These are phyloP conservation scores for Plebejus argus DNA, from an alignment of 2,888 invertebrate species.

Conservation along the genomic window DNA sequence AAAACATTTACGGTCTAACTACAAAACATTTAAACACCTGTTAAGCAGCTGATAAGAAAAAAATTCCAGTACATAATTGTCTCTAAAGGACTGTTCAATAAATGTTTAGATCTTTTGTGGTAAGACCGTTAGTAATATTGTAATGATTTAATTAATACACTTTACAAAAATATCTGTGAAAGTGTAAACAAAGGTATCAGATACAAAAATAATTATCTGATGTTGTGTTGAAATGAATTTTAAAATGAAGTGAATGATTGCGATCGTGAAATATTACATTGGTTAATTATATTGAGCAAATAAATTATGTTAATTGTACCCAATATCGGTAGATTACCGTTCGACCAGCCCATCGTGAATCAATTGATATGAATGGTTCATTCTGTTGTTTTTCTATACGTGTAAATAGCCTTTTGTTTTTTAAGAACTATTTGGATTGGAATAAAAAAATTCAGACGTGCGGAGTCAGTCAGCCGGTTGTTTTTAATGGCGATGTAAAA, in stretches of 20 bases:
- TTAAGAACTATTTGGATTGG: slow-evolving; percentile 2
- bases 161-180: not conserved
- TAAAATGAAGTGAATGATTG: slow-evolving; percentile 18
- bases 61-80: too few species aligned
- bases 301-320: slow-evolving; percentile 23
- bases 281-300: slow-evolving; percentile 10
- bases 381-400: not conserved
- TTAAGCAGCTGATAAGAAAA: too few species aligned
- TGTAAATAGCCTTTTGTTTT: not conserved
- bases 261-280: slow-evolving; percentile 11
- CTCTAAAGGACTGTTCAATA: too few species aligned
- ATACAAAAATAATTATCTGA: not conserved
- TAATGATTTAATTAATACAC: too few species aligned
- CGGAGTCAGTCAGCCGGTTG: not conserved
- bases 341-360: not conserved
- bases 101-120: too few species aligned
- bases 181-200: not conserved
- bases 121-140: too few species aligned
- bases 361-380: slow-evolving; percentile 2
- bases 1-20: too few species aligned
- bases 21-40: too few species aligned
- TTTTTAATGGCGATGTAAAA: not conserved
- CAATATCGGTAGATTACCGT: slow-evolving; percentile 6
- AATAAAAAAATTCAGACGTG: slow-evolving; percentile 5
- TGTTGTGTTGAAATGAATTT: not conserved